phyloP scores from a whole-genome alignment of 2,888 invertebrate species.

The Rhagium mordax region DNA sequence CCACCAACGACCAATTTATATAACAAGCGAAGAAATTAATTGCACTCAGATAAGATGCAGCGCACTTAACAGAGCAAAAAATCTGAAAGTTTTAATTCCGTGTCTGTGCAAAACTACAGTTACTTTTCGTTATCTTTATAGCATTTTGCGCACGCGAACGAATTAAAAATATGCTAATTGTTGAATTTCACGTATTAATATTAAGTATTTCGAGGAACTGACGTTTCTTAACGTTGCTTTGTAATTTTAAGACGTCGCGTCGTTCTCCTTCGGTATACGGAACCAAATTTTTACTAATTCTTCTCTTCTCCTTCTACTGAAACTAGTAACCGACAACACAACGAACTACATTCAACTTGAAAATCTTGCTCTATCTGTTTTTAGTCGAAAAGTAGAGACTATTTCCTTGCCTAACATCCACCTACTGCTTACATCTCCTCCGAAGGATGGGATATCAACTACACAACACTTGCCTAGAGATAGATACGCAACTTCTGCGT shows the following conservation, averaged over 20 bases:
- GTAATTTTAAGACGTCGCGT: background rate
- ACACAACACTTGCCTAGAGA: no score
- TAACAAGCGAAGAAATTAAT: constrained; percentile 43
- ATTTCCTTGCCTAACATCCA: no score
- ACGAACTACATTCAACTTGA: no score
- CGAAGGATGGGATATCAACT: no score
- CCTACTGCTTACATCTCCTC: no score
- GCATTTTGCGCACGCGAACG: constrained; percentile 19
- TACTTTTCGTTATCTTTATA: constrained; percentile 23
- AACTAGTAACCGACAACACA: no score
- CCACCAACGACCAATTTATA: constrained; percentile 31
- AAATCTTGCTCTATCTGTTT: no score
- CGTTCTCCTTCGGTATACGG: no score
- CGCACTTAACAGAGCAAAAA: constrained; percentile 55
- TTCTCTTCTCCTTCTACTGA: no score
- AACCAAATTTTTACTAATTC: no score
- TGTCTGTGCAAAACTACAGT: constrained; percentile 20
- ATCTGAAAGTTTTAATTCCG: constrained; percentile 52
- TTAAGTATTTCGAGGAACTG: background rate
- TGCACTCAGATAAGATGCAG: constrained; percentile 48
- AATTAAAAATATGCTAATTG: constrained; percentile 32
- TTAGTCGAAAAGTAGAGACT: no score
- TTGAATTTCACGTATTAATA: constrained; percentile 8
- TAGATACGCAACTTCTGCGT: no score
- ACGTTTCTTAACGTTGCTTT: background rate